Percentiles rank a stretch among this genome's conserved stretches.
phyloP scores from a whole-genome alignment of 2,113 vertebrate species.

The Myrmophylax atrothorax region DNA sequence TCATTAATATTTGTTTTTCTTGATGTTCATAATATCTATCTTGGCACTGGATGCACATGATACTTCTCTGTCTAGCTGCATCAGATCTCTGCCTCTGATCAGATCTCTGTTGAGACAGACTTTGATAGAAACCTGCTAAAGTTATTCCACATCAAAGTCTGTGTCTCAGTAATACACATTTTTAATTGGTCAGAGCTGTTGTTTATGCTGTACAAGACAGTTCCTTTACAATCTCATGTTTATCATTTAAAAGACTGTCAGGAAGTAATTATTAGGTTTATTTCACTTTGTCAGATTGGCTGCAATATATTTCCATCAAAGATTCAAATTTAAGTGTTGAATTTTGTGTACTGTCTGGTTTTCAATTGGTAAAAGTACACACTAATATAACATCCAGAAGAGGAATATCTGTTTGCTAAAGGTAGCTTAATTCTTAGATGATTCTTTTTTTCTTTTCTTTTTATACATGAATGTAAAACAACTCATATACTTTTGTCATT shows the following conservation, averaged over 20 bases:
- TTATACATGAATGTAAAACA: not conserved
- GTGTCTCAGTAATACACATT: not conserved
- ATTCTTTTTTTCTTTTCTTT: not conserved
- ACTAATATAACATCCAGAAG: not conserved
- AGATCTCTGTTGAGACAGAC: not conserved
- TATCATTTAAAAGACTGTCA: not conserved
- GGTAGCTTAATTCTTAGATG: not conserved
- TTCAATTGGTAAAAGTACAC: not conserved
- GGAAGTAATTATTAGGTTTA: not conserved
- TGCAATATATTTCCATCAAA: not conserved
- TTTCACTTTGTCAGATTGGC: not conserved
- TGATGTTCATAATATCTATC: not conserved
- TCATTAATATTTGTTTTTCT: conserved; percentile 33
- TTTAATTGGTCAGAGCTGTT: conserved; percentile 26
- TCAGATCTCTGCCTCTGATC: conserved; percentile 18
- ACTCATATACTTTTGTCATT: not conserved
- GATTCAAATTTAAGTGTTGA: not conserved
- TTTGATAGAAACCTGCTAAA: conserved; percentile 26
- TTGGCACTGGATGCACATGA: not conserved
- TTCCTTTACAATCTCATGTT: not conserved
- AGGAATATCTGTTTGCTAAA: not conserved
- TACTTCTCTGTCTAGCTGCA: not conserved
- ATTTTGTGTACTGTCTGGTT: not conserved
- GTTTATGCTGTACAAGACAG: not conserved
- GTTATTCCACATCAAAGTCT: conserved; percentile 15